Evolutionary conservation across 2,113 vertebrate genomes (phyloP).

Genomic region (Nesogale talazaci): DNA sequence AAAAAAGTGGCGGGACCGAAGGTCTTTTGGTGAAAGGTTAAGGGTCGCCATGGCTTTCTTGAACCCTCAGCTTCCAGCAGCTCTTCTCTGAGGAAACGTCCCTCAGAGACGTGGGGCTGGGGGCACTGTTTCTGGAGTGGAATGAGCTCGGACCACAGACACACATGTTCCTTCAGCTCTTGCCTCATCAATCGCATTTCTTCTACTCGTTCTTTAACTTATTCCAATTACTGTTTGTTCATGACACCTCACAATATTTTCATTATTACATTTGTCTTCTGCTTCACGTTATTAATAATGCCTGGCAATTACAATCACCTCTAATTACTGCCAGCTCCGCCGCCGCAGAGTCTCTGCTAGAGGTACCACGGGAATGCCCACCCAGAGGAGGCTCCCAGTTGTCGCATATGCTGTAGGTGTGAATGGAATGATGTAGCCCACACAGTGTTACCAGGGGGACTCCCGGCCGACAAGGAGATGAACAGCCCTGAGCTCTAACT

Average conservation of each 20-base stretch:
- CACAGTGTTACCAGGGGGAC: background rate
- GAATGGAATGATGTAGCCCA: slow-evolving; percentile 7
- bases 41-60: background rate
- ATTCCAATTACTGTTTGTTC: slow-evolving; percentile 74
- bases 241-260: slow-evolving; percentile 72
- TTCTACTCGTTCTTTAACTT: slow-evolving; percentile 62
- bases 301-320: slow-evolving; percentile 68
- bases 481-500: slow-evolving; percentile 8
- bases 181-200: slow-evolving; percentile 47
- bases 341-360: background rate
- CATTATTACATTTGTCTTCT: slow-evolving; percentile 73
- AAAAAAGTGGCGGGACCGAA: background rate
- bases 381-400: background rate
- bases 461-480: background rate
- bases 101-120: background rate
- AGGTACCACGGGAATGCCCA: background rate
- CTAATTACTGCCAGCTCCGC: slow-evolving; percentile 65
- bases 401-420: background rate
- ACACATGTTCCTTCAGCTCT: background rate
- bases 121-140: background rate
- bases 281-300: slow-evolving; percentile 65
- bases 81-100: background rate
- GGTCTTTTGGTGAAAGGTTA: background rate
- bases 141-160: background rate
- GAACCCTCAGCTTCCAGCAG: background rate